Evolutionary conservation across 1,140 invertebrate species (phyloP).

Genomic region (Phymorhynchus buccinoides): DNA sequence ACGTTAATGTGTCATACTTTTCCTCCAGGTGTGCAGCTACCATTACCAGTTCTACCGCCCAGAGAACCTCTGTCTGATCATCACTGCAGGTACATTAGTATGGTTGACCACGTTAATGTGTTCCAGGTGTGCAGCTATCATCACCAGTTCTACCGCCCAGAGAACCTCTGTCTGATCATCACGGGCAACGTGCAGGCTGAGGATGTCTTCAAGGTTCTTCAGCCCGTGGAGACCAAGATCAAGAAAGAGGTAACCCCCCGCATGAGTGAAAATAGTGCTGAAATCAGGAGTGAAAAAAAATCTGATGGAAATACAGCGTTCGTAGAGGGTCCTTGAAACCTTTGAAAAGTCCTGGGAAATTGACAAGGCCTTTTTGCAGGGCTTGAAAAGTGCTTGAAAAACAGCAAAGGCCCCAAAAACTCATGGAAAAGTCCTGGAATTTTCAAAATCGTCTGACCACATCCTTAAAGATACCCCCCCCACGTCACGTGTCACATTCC

Average conservation of each 20-base stretch:
- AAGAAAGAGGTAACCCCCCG: conserved; percentile 80
- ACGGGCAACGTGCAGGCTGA: conserved; percentile 85
- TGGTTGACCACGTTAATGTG: neutral
- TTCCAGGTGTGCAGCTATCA: conserved; percentile 84
- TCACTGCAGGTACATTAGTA: conserved; percentile 76
- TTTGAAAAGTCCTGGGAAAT: no score
- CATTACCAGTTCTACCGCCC: conserved; percentile 91
- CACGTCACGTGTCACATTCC: no score
- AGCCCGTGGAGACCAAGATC: conserved; percentile 86
- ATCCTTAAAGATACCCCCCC: no score
- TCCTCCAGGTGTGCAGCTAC: conserved; percentile 81
- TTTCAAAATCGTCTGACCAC: no score
- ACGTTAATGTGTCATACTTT: no score
- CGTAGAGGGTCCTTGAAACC: no score
- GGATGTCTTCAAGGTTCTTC: conserved; percentile 83
- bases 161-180: conserved; percentile 89
- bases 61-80: conserved; percentile 89
- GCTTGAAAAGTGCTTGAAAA: no score
- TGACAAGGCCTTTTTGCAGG: no score
- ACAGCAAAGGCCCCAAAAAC: no score
- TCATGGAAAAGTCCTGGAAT: no score
- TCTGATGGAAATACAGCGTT: no score
- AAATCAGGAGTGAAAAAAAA: neutral
- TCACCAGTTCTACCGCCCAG: conserved; percentile 89
- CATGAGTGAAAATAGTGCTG: neutral